Conservation (phyloP, 2,888 invertebrate genomes). For the Meta bourneti region DNA sequence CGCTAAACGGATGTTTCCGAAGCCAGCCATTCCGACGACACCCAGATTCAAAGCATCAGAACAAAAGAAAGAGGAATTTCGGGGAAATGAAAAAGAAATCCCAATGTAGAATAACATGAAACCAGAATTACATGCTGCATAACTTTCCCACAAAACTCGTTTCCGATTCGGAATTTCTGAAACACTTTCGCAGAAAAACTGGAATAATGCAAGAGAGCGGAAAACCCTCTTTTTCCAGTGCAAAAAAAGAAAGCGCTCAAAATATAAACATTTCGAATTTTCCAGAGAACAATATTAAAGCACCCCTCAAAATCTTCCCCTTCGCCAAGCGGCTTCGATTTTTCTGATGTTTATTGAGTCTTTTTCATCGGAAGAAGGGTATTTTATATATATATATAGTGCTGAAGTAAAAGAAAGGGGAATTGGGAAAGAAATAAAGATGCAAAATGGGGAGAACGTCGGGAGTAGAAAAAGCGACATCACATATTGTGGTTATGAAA, state of each 20-base stretch:
- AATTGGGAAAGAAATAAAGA: background rate
- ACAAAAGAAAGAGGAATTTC: constrained; percentile 9
- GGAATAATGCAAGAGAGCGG: constrained; percentile 42
- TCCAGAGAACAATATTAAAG: constrained; percentile 32
- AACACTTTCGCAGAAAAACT: background rate
- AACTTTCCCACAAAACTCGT: background rate
- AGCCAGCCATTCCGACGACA: background rate
- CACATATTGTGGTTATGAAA: constrained; percentile 29
- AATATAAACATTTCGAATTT: constrained; percentile 66
- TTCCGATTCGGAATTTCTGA: constrained; percentile 39
- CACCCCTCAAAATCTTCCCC: background rate
- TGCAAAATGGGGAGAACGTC: background rate
- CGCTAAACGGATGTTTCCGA: background rate
- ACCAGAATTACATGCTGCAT: constrained; percentile 21
- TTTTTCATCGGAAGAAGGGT: constrained; percentile 20
- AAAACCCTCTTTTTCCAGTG: background rate
- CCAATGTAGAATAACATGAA: constrained; percentile 42
- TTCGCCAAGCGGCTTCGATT: background rate
- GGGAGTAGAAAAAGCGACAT: constrained; percentile 2
- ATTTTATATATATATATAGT: constrained; percentile 4
- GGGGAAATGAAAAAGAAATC: background rate
- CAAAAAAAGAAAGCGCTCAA: constrained; percentile 13
- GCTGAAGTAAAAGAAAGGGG: background rate
- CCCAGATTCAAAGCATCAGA: background rate
- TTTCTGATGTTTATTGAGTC: constrained; percentile 51